Evolutionary conservation across 2,797 vertebrate genomes (phyloP), one percentile per base, ranked within the genome.

Genomic region (Danio jaintianensis): DNA sequence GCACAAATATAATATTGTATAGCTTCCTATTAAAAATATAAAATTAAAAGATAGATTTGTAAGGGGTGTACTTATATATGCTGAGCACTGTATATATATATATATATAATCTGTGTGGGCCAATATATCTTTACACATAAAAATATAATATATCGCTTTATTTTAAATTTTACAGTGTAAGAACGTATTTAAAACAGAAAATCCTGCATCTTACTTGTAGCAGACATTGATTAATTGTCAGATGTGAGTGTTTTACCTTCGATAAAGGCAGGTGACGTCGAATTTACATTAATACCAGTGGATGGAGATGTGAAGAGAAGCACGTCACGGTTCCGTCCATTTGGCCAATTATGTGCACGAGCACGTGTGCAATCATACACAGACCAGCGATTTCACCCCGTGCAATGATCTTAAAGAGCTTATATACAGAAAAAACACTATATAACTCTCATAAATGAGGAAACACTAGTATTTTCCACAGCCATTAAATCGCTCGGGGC

Each of bases 361-460:
- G 86, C 91, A 90, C 91, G 90, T 91, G 90, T 88, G 87, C 83
- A 87, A 73, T 83, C 85, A 62, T 69, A 80, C 85, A 85, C 85
- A 64, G 66, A 81, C 83, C 84, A 50, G 62, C 86, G 87, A 89
- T 83, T 86, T 86, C 85, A 72, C 78, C 45, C 18, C 56, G 11
- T 56, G 40, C 69, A 29, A 62, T 42, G 45, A 36, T 69, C 55
- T 62, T 87, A 83, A 87, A 85, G 76, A 85, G 63, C 13, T 22
- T 66, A 81, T 85, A 85, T 83, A 29, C 29, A 29, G 87, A 18
- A 53, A 70, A 84, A 76, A 83, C 62, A 84, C 50, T 66, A 78
- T 64, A 55, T 61, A 50, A 42, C 47, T 68, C 63, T 50, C 5
- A 56, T 56, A 53, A 63, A 75, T 47, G 36, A 59, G 40, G 20